Evolutionary conservation across 2,797 vertebrate species (phyloP).

Genomic region (Mus caroli): DNA sequence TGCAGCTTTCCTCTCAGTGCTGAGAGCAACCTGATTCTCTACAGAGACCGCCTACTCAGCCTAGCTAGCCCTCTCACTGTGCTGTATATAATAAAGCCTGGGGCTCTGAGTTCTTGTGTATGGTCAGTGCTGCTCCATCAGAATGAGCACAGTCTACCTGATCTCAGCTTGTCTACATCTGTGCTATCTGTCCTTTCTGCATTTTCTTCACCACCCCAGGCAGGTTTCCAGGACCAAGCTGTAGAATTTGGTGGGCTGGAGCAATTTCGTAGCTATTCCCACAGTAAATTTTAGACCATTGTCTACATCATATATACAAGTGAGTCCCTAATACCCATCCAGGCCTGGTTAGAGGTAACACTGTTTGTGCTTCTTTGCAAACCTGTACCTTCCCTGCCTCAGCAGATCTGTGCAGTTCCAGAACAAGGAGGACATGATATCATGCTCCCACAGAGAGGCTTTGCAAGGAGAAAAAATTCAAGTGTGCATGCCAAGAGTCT

Average conservation of each 20-base stretch:
- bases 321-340: neutral
- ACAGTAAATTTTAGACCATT: constrained; percentile 28
- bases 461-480: neutral
- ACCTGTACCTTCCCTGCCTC: rapidly evolving
- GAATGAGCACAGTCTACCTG: neutral
- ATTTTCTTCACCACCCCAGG: neutral
- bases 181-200: neutral
- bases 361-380: neutral
- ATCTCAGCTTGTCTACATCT: too few relatives aligned
- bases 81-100: neutral
- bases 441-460: neutral
- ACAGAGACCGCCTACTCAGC: neutral
- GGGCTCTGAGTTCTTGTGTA: neutral
- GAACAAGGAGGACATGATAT: too few relatives aligned
- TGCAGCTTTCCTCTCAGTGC: neutral
- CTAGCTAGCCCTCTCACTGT: neutral
- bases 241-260: too few relatives aligned
- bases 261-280: neutral
- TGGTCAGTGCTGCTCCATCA: neutral
- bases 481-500: neutral
- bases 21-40: neutral
- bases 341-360: neutral
- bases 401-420: neutral
- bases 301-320: neutral
- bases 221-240: neutral